Base-by-base conservation (phyloP, 1,140 invertebrate species). In the Homarus americanus region DNA sequence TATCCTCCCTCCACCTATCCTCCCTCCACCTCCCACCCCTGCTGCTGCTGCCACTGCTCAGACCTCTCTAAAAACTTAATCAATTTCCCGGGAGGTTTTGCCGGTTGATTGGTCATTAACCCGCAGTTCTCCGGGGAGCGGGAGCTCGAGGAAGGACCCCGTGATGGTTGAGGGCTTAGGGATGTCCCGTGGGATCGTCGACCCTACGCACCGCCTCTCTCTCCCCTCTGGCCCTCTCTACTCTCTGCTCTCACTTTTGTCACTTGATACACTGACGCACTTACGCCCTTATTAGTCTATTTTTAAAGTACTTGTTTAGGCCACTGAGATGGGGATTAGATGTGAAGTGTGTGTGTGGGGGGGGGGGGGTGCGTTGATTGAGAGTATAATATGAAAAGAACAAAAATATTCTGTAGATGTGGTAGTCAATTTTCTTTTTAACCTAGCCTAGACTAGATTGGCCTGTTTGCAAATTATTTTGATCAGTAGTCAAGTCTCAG, bases 71-170 rank as follows among this genome's bases (percentile, higher is more conserved):
- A 58, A 82, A 82, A 82, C 79, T 53, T 82, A 82, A 82, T 82
- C 49, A 44, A 58, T 82, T 44, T 82, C 79, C 79, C 79, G 20
- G 79, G 79, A 82, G 79, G 79, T 82, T 82, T 82, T 82, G 79
- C 79, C 79, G 49, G 44, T 53, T 82, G 79, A 82, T 82, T 82
- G 49, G 79, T 82, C 79, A 82, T 82, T 82, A 82, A 82, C 79
- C 79, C 58, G 79, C 79, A 53, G 79, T 82, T 58, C 79, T 82
- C 79, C 3, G 34, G 79, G 79, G 49, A 82, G 49, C 36, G 15
- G 58, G 58, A 20, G 58, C 58, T 20, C 15, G 15, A 63, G 15
- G 15, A 63, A 5, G 7, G 58, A 2, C 15, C 15, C 4, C 15
- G 58, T 17, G 58, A 63, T 63, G 58, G 58, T 17, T 24, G 58